Percentiles rank a stretch among this genome's conserved stretches.
Evolutionary conservation across 2,113 vertebrate species (phyloP).

Genomic region (Xenopus borealis): DNA sequence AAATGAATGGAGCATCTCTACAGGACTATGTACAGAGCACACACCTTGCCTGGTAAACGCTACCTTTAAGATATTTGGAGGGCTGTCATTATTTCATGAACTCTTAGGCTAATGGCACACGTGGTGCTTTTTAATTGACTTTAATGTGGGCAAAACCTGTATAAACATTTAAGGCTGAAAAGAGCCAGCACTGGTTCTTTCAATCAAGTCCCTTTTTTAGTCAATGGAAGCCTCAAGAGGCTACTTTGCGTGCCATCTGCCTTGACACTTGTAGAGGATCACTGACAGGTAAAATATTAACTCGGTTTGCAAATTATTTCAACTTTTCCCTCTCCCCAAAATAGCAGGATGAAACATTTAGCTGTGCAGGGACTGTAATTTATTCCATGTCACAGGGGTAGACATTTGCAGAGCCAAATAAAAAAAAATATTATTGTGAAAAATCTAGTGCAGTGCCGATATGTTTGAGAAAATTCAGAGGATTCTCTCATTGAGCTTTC

Average conservation of each 20-base stretch:
- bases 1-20: conserved; percentile 55
- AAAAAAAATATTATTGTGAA: not conserved
- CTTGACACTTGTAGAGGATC: not conserved
- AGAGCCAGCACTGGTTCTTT: too few species aligned
- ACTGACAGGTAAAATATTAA: not conserved
- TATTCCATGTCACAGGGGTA: conserved; percentile 5
- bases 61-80: conserved; percentile 55
- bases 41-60: conserved; percentile 58
- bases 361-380: conserved; percentile 16
- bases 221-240: too few species aligned
- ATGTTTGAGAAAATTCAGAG: too few species aligned
- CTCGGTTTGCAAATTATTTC: not conserved
- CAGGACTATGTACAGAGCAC: conserved; percentile 70
- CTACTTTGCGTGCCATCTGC: too few species aligned
- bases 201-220: too few species aligned
- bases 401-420: not conserved
- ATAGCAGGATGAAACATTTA: conserved; percentile 27
- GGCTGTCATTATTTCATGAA: conserved; percentile 4
- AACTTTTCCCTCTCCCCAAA: not conserved
- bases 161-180: too few species aligned
- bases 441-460: not conserved
- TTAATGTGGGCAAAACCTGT: too few species aligned
- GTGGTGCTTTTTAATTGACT: too few species aligned
- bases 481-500: too few species aligned
- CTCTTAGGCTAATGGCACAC: not conserved